Base-by-base conservation (phyloP, 2,888 invertebrate genomes). In the Dasypolia templi region DNA sequence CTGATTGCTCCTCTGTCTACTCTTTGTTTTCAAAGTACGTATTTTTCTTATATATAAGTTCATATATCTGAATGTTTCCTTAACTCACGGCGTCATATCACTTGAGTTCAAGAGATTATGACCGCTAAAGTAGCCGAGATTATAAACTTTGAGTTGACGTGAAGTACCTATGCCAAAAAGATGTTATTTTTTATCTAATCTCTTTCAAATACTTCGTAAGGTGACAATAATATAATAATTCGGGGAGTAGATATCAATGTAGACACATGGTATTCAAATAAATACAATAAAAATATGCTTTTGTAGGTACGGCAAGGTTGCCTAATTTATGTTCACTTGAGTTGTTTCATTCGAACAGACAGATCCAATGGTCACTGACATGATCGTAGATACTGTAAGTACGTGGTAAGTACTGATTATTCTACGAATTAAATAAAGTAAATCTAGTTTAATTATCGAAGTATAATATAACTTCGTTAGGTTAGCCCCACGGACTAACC, bases 1-100 rank as follows among this genome's bases (percentile, higher is more conserved):
- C 81, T 76, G 78, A 78, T 84, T 84, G 79, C 68, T 83, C 77
- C 80, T 83, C 87, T 74, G 83, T 84, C 84, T 83, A 75, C 77
- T 79, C 77, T 79, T 78, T 69, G 64, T 67, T 65, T 73, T 65
- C 79, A 86, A 89, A 85, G 90, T 90, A 88, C 81, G 90, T 90
- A 86, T 76, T 62, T 70, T 75, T 62, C 29, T 66, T 66, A 62
- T 68, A 53, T 71, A 63, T 32, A 56, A n/a, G n/a, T 3, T 19
- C 35, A 14, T 63, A 63, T 14, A n/a, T 75, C 62, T 49, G 32
- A 64, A 70, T 63, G 64, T 59, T 63, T 53, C 19, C 51, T 77
- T 82, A 81, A 78, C 82, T 62, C 44, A 4, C 44, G 29, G 12
- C 72, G 64, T 73, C 68, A 58, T 80, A 84, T 80, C 81, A 49